Percentiles rank a stretch among this genome's conserved stretches.
Conservation (phyloP, 2,888 invertebrate genomes). For the Rhopalosiphum nymphaeae region DNA sequence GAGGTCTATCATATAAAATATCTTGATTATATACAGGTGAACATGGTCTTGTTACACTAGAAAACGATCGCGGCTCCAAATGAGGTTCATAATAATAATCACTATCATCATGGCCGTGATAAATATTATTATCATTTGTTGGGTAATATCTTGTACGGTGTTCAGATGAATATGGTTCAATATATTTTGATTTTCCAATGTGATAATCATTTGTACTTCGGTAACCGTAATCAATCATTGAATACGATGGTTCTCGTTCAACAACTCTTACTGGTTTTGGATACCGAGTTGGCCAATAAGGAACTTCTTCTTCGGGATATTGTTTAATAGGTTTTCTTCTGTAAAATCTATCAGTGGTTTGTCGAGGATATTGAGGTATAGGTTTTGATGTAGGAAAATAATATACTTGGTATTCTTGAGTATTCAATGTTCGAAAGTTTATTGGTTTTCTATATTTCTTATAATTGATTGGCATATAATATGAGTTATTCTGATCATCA, state of each 20-base stretch:
- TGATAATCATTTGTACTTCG: neutral
- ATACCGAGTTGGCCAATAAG: constrained; percentile 17
- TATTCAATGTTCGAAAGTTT: neutral
- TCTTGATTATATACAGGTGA: constrained; percentile 37
- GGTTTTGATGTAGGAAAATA: constrained; percentile 54
- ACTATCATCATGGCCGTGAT: neutral
- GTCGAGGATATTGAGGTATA: constrained; percentile 42
- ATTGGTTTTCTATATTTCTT: constrained; percentile 20
- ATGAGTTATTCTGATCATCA: neutral
- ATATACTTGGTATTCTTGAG: constrained; percentile 33
- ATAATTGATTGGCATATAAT: neutral
- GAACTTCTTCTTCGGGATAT: constrained; percentile 52
- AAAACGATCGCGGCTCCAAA: neutral
- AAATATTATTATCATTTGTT: neutral
- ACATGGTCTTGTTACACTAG: constrained; percentile 45
- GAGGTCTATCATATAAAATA: neutral
- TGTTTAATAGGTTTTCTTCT: constrained; percentile 44
- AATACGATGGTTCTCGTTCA: constrained; percentile 19
- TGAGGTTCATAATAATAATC: constrained; percentile 29
- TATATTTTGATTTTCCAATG: neutral
- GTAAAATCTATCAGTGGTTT: constrained; percentile 43
- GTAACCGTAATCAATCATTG: neutral
- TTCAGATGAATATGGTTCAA: neutral
- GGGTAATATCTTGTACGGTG: constrained; percentile 17
- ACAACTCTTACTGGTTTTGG: constrained; percentile 33